Base-by-base conservation (phyloP, 1,140 invertebrate species). In the Drosophila truncata region DNA sequence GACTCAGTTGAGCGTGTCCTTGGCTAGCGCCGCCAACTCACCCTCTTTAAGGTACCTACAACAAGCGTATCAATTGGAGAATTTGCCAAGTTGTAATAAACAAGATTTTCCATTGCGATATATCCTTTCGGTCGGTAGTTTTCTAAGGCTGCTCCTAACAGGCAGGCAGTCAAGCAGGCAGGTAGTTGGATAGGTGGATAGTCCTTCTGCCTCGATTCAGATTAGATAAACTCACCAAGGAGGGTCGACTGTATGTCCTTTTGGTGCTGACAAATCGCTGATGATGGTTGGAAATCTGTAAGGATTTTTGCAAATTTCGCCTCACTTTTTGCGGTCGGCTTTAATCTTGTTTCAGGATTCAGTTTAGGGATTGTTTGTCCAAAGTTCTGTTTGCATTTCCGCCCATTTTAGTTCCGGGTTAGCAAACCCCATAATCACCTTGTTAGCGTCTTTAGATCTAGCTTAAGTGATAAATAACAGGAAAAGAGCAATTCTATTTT, bases 21-120 rank as follows among this genome's bases (percentile, higher is more conserved):
- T 88, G 84, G 61, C 78, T 73, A 85, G 76, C 65, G 82, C 76
- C 82, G 71, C 76, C 82, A 69, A 61, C 52, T 52, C 8, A 39
- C 52, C 72, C 69, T 52, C 46, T 47, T 61, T 23, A 74, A 39
- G 39, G 71, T 16, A 33, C n/a, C 44, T 25, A 8, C 33, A 47
- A 60, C 50, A 49, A 69, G 54, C 86, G 54, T 84, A 83, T 80
- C 84, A 91, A 86, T 91, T 74, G 77, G 88, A 72, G 63, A 86
- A 83, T 90, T 91, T 81, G 90, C 84, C 80, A 91, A 91, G 64
- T 80, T 82, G 81, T 85, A 85, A 83, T 91, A 90, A 91, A 91
- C 90, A 91, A 91, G 90, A 91, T 91, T 83, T 64, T 83, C 44
- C 80, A 91, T 77, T 81, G 74, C 80, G 90, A 91, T 91, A 85